Base-by-base conservation (phyloP, 2,113 vertebrate genomes). In the Alethe castanea region DNA sequence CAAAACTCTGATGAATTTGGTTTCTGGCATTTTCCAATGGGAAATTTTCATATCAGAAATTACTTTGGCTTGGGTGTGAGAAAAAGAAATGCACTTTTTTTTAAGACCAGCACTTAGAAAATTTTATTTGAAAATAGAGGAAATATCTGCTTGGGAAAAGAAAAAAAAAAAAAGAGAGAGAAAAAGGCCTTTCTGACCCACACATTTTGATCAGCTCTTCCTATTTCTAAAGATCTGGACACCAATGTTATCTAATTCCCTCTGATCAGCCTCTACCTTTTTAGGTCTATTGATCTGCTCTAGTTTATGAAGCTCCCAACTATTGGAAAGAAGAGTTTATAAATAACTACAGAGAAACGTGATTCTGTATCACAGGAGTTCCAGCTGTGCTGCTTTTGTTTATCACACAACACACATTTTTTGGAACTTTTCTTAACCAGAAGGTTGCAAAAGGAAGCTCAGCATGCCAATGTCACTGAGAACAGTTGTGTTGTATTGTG, bases 241-340 rank as follows among this genome's bases (percentile, higher is more conserved):
- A 66, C 85, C 59, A 60, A 12, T 93, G 86, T 72, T 29, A 53
- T 66, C 65, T 92, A 88, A 90, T 94, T 93, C 82, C 53, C 67
- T 95, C 72, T 93, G 90, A 96, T 95, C 81, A 95, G 62, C 82
- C 56, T 94, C 87, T 93, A n/a, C 88, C 73, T 96, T 94, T 90
- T 88, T 82, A 86, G 88, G 72, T 92, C 56, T 94, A 95, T 97
- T 92, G 93, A 96, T 94, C 93, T 90, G 82, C 57, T 88, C 36
- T 80, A 47, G 85, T 93, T 94, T 90, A 92, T 71, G 86, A 92
- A 94, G 92, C 80, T 83, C 81, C 80, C 1, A 14, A 83, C 86
- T 95, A 92, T 94, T 91, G 91, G 92, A 90, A 95, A 86, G 56
- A 66, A 88, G 87, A 60, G 52, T 93, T 93, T 94, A 93, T 95